A percentile compares a stretch with the other conserved stretches of the same genome.
Conservation (phyloP, 2,113 vertebrate genomes). For the Myotis brandtii region DNA sequence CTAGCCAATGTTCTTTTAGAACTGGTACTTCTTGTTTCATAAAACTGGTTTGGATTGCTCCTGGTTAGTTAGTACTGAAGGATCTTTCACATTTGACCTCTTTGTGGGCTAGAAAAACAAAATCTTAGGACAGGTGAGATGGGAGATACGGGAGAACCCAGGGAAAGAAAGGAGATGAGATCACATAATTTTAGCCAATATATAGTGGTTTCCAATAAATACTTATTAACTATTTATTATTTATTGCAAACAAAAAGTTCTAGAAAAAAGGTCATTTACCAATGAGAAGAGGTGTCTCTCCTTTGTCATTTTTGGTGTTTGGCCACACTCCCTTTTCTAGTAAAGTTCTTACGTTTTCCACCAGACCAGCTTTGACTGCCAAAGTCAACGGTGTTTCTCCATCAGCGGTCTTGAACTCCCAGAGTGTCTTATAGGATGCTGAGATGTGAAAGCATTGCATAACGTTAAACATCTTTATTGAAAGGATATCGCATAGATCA, state of each 20-base stretch:
- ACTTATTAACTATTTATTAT: conserved; percentile 16
- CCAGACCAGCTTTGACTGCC: conserved; percentile 86
- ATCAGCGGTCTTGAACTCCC: conserved; percentile 90
- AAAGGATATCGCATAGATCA: background rate
- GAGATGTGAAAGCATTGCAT: conserved; percentile 49
- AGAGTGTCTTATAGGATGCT: conserved; percentile 87
- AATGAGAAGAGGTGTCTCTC: conserved; percentile 90
- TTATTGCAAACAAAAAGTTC: conserved; percentile 22
- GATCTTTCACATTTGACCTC: background rate
- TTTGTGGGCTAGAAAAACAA: background rate
- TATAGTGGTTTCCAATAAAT: background rate
- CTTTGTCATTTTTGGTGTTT: conserved; percentile 90
- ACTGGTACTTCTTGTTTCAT: background rate
- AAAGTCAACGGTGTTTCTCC: conserved; percentile 91
- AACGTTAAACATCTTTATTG: conserved; percentile 45
- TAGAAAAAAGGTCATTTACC: conserved; percentile 83
- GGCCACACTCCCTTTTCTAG: conserved; percentile 89
- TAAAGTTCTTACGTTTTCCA: conserved; percentile 87
- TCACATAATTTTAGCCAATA: background rate
- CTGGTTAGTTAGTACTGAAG: background rate
- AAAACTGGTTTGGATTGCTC: background rate
- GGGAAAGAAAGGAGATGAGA: background rate
- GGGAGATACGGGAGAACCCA: background rate
- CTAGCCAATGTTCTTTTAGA: background rate
- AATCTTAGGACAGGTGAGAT: background rate